Conservation (phyloP, 2,888 invertebrate genomes). For the Muschampia staudingeri region DNA sequence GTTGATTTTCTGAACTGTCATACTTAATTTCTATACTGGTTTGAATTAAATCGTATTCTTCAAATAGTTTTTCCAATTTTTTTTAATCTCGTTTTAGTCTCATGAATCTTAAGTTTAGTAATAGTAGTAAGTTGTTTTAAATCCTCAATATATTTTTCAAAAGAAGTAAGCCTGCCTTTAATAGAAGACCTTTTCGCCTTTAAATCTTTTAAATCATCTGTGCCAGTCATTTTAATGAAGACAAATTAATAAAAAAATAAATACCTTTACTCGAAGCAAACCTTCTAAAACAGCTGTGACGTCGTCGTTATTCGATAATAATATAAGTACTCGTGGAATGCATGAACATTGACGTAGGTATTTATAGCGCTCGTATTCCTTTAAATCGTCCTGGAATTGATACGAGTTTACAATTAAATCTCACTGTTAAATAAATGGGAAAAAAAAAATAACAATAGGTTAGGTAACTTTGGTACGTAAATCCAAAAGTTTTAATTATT, state of each 20-base stretch:
- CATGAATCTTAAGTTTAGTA: conserved; percentile 22
- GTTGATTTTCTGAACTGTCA: conserved; percentile 36
- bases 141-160: conserved; percentile 32
- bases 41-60: conserved; percentile 37
- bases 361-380: too few relatives aligned
- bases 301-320: too few relatives aligned
- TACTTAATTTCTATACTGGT: conserved; percentile 34
- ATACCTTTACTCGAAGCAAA: conserved; percentile 26
- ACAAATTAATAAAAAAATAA: not conserved
- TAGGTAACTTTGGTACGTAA: too few relatives aligned
- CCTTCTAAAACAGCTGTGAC: conserved; percentile 31
- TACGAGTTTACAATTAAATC: too few relatives aligned
- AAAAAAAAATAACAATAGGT: too few relatives aligned
- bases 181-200: conserved; percentile 26
- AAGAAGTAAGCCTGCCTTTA: conserved; percentile 36
- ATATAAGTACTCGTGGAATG: too few relatives aligned
- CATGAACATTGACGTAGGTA: too few relatives aligned
- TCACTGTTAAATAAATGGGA: too few relatives aligned
- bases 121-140: conserved; percentile 19
- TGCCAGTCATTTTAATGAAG: conserved; percentile 12
- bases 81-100: conserved; percentile 31
- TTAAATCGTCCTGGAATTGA: too few relatives aligned
- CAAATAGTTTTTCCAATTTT: conserved; percentile 31
- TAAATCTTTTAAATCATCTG: conserved; percentile 27
- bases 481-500: too few relatives aligned